Evolutionary conservation across 2,888 invertebrate genomes (phyloP), one percentile per base, ranked within the genome.

Genomic region (Philereme vetulata): DNA sequence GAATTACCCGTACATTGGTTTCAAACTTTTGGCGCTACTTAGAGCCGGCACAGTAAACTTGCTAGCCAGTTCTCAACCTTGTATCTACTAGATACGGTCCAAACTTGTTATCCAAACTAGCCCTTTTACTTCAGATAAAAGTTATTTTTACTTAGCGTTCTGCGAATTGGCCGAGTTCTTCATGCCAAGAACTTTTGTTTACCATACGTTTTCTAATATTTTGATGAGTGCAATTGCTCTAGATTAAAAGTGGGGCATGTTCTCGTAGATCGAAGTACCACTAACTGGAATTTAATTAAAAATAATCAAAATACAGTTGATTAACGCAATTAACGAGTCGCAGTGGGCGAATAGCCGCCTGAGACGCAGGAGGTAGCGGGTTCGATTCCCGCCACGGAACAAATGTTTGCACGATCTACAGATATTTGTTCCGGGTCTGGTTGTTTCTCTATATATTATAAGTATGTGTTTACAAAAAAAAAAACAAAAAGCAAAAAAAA

Each of bases 171-270:
- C 4, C 5, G 46, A 54, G 42, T 57, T 48, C 40, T 61, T 65
- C 56, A 58, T 63, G 58, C 56, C 56, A 59, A 54, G 34, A 55
- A 67, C 54, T 67, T 66, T 62, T 61, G 67, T 63, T 63, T 57
- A 61, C 54, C 59, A 52, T 54, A 50, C 35, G 57, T 48, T 54
- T 51, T 42, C 46, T 34, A 51, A 51, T 60, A 55, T 57, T 53
- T 57, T 47, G 49, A 55, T 52, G 21, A 34, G 32, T 48, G 11
- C 10, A 33, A 33, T 34, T 11, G 36, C 21, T 21, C 21, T 21
- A 21, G 1, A 21, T 21, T 21, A 21, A 21, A 21, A 21, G 21
- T 21, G 2, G 21, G 21, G 21, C 21, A 21, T 21, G 21, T 21
- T 1, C 21, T 21, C 21, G 21, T 21, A 21, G 21, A 21, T 21